Evolutionary conservation across 2,797 vertebrate genomes (phyloP).

Genomic region (Melanotaenia nigrans): DNA sequence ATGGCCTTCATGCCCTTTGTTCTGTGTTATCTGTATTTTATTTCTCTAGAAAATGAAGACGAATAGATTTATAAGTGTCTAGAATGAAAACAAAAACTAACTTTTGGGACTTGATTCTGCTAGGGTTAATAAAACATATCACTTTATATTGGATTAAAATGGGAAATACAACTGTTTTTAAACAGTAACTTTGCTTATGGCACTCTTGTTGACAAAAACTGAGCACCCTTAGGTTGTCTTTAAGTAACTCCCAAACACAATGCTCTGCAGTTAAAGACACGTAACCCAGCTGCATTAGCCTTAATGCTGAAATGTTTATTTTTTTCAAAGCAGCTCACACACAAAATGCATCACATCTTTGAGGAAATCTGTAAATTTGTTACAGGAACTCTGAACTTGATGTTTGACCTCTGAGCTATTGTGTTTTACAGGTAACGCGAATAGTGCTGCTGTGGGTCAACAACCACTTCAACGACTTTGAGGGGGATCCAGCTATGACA

Average conservation of each 20-base stretch:
- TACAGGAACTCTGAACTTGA: background rate
- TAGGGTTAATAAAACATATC: too few species aligned
- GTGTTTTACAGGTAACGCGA: slow-evolving; percentile 88
- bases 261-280: slow-evolving; percentile 9
- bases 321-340: background rate
- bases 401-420: background rate
- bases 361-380: background rate
- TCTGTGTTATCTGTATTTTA: background rate
- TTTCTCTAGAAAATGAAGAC: background rate
- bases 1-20: slow-evolving; percentile 17
- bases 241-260: background rate
- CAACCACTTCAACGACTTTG: slow-evolving; percentile 99
- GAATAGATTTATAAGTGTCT: background rate
- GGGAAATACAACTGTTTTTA: too few species aligned
- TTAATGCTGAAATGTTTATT: slow-evolving; percentile 5
- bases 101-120: background rate
- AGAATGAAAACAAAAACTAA: background rate
- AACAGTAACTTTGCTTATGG: background rate
- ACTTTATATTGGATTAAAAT: too few species aligned
- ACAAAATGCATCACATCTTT: background rate
- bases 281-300: background rate
- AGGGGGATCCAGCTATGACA: slow-evolving; percentile 95
- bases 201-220: slow-evolving; percentile 5
- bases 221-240: background rate
- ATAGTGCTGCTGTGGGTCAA: slow-evolving; percentile 98